These are phyloP conservation scores for Porites cylindrica DNA, from an alignment of 92 coral and sea anemone species.

Conservation along the genomic window DNA sequence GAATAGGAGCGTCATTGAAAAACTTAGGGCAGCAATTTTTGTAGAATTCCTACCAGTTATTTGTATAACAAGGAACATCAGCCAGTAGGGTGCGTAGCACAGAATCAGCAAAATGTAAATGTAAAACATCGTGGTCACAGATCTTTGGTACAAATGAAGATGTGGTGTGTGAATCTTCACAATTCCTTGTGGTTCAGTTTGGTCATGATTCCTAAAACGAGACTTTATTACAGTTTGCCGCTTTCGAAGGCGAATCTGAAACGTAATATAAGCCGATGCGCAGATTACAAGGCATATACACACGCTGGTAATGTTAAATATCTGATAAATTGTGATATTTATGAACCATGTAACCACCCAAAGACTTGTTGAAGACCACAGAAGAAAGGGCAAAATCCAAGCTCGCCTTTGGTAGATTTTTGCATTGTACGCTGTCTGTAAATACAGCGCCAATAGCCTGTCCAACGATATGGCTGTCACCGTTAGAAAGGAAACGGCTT, in stretches of 20 bases:
- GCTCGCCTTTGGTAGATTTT: background rate
- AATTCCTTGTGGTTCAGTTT: background rate
- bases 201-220: background rate
- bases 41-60: slow-evolving; percentile 10
- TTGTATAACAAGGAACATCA: slow-evolving; percentile 32
- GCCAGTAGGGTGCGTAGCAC: slow-evolving; percentile 27
- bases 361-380: slow-evolving; percentile 30
- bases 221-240: slow-evolving; percentile 7
- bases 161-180: slow-evolving; percentile 12
- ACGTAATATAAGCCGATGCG: slow-evolving; percentile 38
- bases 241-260: slow-evolving; percentile 27
- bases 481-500: slow-evolving; percentile 39
- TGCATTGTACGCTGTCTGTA: background rate
- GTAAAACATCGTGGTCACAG: slow-evolving; percentile 41
- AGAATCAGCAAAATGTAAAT: slow-evolving; percentile 35
- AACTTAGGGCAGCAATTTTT: slow-evolving; percentile 23
- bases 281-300: background rate
- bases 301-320: slow-evolving; percentile 22
- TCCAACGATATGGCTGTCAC: slow-evolving; percentile 41
- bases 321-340: slow-evolving; percentile 33
- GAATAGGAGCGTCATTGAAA: slow-evolving; percentile 39
- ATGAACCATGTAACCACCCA: slow-evolving; percentile 39
- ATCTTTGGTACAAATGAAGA: slow-evolving; percentile 34
- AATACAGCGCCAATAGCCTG: slow-evolving; percentile 12
- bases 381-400: background rate